Conservation (phyloP, 2,888 invertebrate genomes). For the Philereme vetulata region DNA sequence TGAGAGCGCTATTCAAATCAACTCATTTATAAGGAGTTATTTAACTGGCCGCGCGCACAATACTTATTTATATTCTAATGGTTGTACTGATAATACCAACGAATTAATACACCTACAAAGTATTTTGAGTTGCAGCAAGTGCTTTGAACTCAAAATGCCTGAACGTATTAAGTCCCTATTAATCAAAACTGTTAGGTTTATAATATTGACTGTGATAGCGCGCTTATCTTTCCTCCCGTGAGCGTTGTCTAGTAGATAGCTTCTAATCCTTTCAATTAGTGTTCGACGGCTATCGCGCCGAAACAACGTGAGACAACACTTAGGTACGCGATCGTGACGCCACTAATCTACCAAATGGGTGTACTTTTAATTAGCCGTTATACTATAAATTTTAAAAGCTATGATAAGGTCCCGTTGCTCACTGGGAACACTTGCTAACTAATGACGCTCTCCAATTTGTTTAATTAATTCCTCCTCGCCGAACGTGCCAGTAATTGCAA, state of each 20-base stretch:
- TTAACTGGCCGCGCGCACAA: slow-evolving; percentile 64
- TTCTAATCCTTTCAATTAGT: slow-evolving; percentile 71
- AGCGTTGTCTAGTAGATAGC: slow-evolving; percentile 64
- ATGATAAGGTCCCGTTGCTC: slow-evolving; percentile 74
- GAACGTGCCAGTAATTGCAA: slow-evolving; percentile 39
- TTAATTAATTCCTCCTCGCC: slow-evolving; percentile 70
- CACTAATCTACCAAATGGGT: slow-evolving; percentile 64
- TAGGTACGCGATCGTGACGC: slow-evolving; percentile 64
- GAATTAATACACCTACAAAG: slow-evolving; percentile 39
- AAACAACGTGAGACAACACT: slow-evolving; percentile 62
- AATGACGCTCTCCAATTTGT: slow-evolving; percentile 69
- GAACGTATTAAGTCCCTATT: neutral
- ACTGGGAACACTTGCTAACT: slow-evolving; percentile 47
- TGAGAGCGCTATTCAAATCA: slow-evolving; percentile 81
- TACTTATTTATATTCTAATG: slow-evolving; percentile 76
- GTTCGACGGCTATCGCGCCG: slow-evolving; percentile 59
- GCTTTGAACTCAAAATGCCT: neutral
- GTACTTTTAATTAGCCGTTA: slow-evolving; percentile 77
- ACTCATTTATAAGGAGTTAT: slow-evolving; percentile 81
- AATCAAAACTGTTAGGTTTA: neutral
- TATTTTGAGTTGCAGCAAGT: slow-evolving; percentile 7
- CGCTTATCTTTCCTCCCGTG: slow-evolving; percentile 61
- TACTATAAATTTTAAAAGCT: slow-evolving; percentile 77
- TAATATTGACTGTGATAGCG: slow-evolving; percentile 9
- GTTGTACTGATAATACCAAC: slow-evolving; percentile 55